Percentiles rank a stretch among this genome's conserved stretches.
Conservation (phyloP, 2,113 vertebrate genomes). For the Mastomys natalensis region DNA sequence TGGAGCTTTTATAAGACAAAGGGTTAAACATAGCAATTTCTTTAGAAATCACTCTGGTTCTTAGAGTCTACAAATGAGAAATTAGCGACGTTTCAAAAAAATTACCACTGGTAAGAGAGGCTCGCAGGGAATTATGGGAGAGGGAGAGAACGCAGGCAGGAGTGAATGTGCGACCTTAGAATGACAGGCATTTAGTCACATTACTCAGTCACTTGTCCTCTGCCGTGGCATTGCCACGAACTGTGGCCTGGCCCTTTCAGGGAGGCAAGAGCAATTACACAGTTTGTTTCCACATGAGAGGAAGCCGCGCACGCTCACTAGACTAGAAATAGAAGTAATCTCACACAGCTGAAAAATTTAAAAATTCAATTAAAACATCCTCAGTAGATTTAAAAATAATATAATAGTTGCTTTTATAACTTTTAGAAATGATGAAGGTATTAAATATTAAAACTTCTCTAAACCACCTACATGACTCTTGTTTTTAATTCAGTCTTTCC, state of each 20-base stretch:
- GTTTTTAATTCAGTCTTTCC: not conserved
- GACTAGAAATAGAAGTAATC: constrained; percentile 35
- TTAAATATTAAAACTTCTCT: constrained; percentile 4
- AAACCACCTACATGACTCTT: not conserved
- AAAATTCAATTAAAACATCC: constrained; percentile 44
- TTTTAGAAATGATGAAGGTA: not conserved
- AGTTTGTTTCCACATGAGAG: not conserved
- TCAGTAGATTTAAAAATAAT: not conserved
- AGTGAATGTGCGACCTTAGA: not conserved
- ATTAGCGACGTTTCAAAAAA: constrained; percentile 1
- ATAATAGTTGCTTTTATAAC: constrained; percentile 29
- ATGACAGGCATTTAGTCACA: not conserved
- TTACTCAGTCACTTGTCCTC: not conserved
- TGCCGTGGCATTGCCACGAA: not conserved
- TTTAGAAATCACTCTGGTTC: not conserved
- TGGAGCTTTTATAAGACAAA: not conserved
- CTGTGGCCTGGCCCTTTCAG: not conserved
- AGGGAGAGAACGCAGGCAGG: not conserved
- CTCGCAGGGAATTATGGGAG: not conserved
- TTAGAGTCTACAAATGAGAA: not conserved
- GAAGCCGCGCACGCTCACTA: not conserved
- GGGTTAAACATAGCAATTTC: not conserved
- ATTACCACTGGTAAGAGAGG: not conserved
- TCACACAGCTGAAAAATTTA: not conserved
- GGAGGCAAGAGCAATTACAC: not conserved